Conservation (phyloP, 1,140 invertebrate species). For the Leptinotarsa texana region DNA sequence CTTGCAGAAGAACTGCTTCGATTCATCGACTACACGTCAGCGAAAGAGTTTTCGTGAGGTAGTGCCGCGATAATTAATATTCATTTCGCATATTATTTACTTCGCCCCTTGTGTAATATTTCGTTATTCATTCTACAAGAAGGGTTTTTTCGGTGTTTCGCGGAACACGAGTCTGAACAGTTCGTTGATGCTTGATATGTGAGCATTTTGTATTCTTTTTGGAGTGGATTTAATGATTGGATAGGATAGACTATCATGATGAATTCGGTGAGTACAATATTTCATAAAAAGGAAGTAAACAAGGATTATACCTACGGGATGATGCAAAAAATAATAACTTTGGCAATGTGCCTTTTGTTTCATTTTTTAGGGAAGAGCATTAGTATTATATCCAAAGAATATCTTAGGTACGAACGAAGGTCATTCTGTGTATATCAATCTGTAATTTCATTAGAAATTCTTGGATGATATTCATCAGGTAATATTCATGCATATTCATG, state of each 20-base stretch:
- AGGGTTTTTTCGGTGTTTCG: conserved; percentile 25
- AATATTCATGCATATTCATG: too few species aligned
- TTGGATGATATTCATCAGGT: too few species aligned
- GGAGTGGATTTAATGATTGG: conserved; percentile 30
- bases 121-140: not conserved
- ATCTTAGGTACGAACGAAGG: too few species aligned
- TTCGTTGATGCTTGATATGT: conserved; percentile 28
- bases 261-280: conserved; percentile 27
- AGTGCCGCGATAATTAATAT: conserved; percentile 8
- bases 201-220: conserved; percentile 26
- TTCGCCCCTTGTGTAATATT: not conserved
- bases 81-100: not conserved
- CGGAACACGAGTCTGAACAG: conserved; percentile 5
- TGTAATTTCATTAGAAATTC: too few species aligned
- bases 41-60: not conserved
- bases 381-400: too few species aligned
- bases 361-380: too few species aligned
- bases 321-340: too few species aligned
- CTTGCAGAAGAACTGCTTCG: conserved; percentile 12
- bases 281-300: not conserved
- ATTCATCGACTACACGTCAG: not conserved
- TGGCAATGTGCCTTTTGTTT: too few species aligned
- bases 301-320: not conserved
- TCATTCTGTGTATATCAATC: too few species aligned
- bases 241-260: conserved; percentile 23